Evolutionary conservation across 2,113 vertebrate species (phyloP).

Genomic region (Sylvietta virens): DNA sequence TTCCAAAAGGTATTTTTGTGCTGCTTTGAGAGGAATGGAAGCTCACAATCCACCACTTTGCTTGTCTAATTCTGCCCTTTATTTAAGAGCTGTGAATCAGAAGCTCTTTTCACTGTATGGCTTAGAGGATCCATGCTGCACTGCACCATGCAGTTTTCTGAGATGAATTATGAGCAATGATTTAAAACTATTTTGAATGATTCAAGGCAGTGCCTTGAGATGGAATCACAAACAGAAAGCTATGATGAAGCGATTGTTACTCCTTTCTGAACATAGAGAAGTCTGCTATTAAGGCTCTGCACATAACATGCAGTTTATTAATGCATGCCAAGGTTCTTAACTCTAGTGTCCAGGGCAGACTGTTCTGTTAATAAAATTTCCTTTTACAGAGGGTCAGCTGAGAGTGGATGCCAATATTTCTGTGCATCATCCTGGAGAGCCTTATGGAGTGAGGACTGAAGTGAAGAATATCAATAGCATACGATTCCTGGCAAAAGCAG

Average conservation of each 20-base stretch:
- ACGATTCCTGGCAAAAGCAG: slow-evolving; percentile 86
- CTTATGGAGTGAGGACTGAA: slow-evolving; percentile 87
- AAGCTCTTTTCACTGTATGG: background rate
- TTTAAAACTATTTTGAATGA: background rate
- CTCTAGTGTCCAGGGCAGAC: background rate
- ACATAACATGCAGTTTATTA: background rate
- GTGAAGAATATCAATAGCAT: slow-evolving; percentile 98
- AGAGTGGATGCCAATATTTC: slow-evolving; percentile 97
- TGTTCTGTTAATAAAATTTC: slow-evolving; percentile 22
- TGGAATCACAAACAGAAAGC: background rate
- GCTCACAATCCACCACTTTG: background rate
- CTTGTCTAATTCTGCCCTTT: slow-evolving; percentile 8
- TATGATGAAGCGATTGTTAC: background rate
- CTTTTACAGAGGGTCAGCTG: slow-evolving; percentile 86
- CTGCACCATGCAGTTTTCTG: background rate
- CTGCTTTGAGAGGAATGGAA: background rate
- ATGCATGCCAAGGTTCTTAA: background rate
- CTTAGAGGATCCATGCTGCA: background rate
- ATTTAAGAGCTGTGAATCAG: background rate
- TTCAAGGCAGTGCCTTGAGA: background rate
- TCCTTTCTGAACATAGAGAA: background rate
- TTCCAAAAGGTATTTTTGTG: background rate
- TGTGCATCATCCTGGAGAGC: slow-evolving; percentile 86
- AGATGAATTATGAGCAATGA: background rate
- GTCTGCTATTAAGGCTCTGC: background rate